These are phyloP conservation scores for Pseudorhiza aurosa DNA, from an alignment of 30 jellyfish, hydroid and myxozoan species.

Conservation along the genomic window DNA sequence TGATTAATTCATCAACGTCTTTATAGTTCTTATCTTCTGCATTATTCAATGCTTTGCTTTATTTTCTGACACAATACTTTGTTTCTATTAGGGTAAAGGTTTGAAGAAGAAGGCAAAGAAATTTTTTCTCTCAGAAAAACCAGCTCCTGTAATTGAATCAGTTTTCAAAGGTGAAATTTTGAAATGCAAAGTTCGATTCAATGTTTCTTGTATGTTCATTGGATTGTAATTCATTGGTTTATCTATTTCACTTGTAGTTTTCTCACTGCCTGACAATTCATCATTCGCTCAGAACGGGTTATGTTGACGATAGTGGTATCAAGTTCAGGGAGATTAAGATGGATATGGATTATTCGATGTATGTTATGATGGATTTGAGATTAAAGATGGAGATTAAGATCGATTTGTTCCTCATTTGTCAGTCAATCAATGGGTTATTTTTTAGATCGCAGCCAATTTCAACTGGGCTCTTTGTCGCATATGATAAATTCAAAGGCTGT, in stretches of 20 bases:
- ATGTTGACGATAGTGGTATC: too few relatives aligned
- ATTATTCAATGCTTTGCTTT: neutral
- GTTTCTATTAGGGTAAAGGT: constrained; percentile 22
- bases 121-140: constrained; percentile 86
- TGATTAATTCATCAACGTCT: neutral
- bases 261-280: too few relatives aligned
- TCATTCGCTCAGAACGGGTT: too few relatives aligned
- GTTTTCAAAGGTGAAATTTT: constrained; percentile 76
- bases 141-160: constrained; percentile 95
- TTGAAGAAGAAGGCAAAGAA: constrained; percentile 92
- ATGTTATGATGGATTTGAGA: too few relatives aligned
- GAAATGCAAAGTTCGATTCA: neutral
- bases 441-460: constrained; percentile 89
- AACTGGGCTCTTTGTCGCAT: constrained; percentile 92
- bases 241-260: neutral
- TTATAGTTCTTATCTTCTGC: neutral
- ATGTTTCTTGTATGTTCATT: neutral
- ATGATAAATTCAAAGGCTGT: constrained; percentile 83
- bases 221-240: neutral
- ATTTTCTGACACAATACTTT: too few relatives aligned
- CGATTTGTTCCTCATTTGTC: too few relatives aligned
- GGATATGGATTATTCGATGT: too few relatives aligned
- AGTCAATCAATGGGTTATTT: too few relatives aligned
- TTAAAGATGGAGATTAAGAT: too few relatives aligned
- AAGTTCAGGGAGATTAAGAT: too few relatives aligned